Conservation (phyloP, 2,113 vertebrate genomes). For the Naja naja region DNA sequence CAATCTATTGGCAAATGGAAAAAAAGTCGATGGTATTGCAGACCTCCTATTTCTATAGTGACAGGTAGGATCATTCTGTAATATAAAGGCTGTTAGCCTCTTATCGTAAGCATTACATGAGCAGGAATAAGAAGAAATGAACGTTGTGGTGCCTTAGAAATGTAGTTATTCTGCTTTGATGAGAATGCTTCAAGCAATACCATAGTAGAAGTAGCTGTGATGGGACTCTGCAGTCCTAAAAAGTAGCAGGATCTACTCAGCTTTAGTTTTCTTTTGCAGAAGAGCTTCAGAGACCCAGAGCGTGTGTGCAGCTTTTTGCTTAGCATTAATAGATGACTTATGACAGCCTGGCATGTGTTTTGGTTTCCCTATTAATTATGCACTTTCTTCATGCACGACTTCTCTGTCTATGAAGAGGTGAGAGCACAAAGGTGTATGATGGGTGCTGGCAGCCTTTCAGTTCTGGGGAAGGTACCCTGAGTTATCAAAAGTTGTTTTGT, state of each 20-base stretch:
- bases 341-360: conserved; percentile 11
- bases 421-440: not conserved
- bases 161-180: not conserved
- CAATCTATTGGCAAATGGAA: not conserved
- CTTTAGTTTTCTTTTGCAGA: not conserved
- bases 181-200: not conserved
- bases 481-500: not conserved
- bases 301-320: not conserved
- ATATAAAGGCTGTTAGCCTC: not conserved
- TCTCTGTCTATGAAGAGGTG: not conserved
- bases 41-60: not conserved
- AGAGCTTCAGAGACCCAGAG: not conserved
- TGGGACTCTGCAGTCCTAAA: not conserved
- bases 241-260: not conserved
- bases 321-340: conserved; percentile 3
- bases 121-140: not conserved
- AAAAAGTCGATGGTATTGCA: not conserved
- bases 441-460: not conserved
- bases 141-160: not conserved
- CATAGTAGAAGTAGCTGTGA: not conserved
- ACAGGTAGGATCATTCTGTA: not conserved
- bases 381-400: conserved; percentile 19
- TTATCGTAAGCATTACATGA: not conserved
- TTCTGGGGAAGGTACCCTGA: not conserved
- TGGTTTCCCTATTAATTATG: conserved; percentile 20